phyloP scores from a whole-genome alignment of 2,797 vertebrate genomes.

The Rhyacichthys aspro region DNA sequence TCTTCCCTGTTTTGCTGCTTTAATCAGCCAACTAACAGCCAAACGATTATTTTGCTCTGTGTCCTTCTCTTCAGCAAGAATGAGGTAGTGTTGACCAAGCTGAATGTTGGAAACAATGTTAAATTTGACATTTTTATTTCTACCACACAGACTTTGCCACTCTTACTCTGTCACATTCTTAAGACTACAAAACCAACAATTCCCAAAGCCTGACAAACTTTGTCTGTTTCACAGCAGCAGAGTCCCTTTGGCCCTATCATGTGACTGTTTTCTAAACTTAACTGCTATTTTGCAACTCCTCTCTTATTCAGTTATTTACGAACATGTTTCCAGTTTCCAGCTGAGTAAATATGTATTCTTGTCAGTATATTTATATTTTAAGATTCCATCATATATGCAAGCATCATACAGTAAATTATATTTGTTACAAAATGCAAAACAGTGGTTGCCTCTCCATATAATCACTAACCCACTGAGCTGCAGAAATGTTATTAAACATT shows the following conservation, averaged over 20 bases:
- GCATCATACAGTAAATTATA: no score
- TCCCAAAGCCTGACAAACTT: constrained; percentile 3
- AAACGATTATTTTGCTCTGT: constrained; percentile 84
- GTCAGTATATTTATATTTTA: neutral
- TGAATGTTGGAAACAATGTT: constrained; percentile 60
- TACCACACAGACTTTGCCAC: neutral
- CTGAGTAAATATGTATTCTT: neutral
- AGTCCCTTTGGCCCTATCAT: constrained; percentile 47
- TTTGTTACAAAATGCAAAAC: no score
- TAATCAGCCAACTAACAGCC: constrained; percentile 89
- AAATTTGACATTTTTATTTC: neutral
- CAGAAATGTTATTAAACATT: neutral
- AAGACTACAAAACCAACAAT: constrained; percentile 26
- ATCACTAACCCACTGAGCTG: neutral
- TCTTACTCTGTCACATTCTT: neutral
- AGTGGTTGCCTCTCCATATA: neutral
- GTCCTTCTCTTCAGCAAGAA: constrained; percentile 84
- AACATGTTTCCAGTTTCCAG: constrained; percentile 12
- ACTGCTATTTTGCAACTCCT: constrained; percentile 43
- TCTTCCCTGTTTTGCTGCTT: constrained; percentile 92
- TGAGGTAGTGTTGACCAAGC: constrained; percentile 90
- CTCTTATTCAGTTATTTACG: constrained; percentile 28
- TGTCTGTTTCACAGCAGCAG: constrained; percentile 25
- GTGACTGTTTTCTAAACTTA: constrained; percentile 71
- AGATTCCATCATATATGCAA: no score